Evolutionary conservation across 2,797 vertebrate genomes (phyloP).

Genomic region (Acipenser ruthenus): DNA sequence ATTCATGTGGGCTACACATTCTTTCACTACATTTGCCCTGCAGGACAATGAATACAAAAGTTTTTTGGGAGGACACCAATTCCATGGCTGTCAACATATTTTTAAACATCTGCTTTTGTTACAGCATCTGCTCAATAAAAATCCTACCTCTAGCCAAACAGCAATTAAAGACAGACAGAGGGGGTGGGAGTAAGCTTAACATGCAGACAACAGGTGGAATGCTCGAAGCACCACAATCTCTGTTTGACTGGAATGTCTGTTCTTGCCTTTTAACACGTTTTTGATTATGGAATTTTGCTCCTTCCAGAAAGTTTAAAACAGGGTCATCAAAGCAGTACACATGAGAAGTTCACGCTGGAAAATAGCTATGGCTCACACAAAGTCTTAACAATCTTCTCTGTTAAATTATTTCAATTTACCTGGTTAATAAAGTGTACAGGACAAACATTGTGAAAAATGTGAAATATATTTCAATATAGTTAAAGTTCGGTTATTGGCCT

Average conservation of each 20-base stretch:
- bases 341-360: slow-evolving; percentile 3
- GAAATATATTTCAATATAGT: background rate
- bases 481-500: background rate
- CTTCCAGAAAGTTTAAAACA: slow-evolving; percentile 22
- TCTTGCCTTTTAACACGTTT: slow-evolving; percentile 28
- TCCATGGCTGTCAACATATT: slow-evolving; percentile 45
- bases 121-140: slow-evolving; percentile 39
- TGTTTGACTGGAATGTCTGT: slow-evolving; percentile 28
- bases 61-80: slow-evolving; percentile 42
- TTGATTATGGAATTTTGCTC: slow-evolving; percentile 24
- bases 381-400: background rate
- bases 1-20: slow-evolving; percentile 24
- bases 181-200: slow-evolving; percentile 16
- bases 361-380: background rate
- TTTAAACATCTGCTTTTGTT: slow-evolving; percentile 47
- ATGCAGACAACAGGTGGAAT: slow-evolving; percentile 28
- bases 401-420: background rate
- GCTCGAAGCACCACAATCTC: slow-evolving; percentile 21
- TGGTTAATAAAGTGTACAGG: background rate
- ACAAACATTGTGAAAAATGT: background rate
- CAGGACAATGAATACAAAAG: slow-evolving; percentile 42
- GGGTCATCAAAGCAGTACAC: slow-evolving; percentile 2
- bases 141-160: slow-evolving; percentile 36
- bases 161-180: slow-evolving; percentile 33
- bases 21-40: slow-evolving; percentile 30